These are phyloP conservation scores for Acestrorhynchus altus DNA, from an alignment of 2,797 vertebrate species.

Conservation along the genomic window DNA sequence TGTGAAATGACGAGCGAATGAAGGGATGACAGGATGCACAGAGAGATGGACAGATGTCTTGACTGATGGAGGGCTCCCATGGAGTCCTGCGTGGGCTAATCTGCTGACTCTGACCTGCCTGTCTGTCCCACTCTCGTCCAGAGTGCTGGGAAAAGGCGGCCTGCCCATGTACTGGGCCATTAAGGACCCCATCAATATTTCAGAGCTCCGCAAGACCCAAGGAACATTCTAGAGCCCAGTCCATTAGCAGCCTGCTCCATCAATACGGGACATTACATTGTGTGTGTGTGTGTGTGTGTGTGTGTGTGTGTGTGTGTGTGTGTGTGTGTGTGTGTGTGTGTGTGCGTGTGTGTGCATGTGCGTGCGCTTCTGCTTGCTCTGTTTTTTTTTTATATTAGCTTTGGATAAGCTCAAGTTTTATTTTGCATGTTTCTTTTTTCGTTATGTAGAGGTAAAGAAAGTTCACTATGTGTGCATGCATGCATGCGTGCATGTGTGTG, in stretches of 20 bases:
- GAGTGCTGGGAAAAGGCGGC: slow-evolving; percentile 40
- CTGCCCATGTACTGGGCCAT: slow-evolving; percentile 70
- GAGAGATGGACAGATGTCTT: slow-evolving; percentile 3
- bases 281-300: slow-evolving; percentile 22
- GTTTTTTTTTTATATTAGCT: background rate
- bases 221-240: slow-evolving; percentile 50
- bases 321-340: slow-evolving; percentile 14
- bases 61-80: background rate
- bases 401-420: background rate
- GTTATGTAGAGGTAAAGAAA: background rate
- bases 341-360: background rate
- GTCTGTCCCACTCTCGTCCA: slow-evolving; percentile 36
- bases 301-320: background rate
- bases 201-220: slow-evolving; percentile 55
- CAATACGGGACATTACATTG: slow-evolving; percentile 3
- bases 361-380: background rate
- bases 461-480: background rate
- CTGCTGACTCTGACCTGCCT: slow-evolving; percentile 47
- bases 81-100: slow-evolving; percentile 39
- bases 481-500: slow-evolving; percentile 11
- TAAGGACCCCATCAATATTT: slow-evolving; percentile 83
- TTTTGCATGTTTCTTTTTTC: background rate
- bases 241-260: slow-evolving; percentile 52
- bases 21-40: background rate
- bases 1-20: background rate